A percentile compares a stretch with the other conserved stretches of the same genome.
phyloP scores from a whole-genome alignment of 1,140 invertebrate species.

The roundworm (Caenorhabditis elegans) region WBcel235 BX284605.5:13243001-13243500 shows the following conservation, averaged over 20 bases:
- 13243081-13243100: not conserved
- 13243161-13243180: not conserved
- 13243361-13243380: not conserved
- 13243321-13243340: slow-evolving; percentile 8
- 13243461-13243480: not conserved
- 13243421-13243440: slow-evolving; percentile 24
- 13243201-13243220: slow-evolving; percentile 29
- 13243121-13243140: not conserved
- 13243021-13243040: not conserved
- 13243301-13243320: not conserved
- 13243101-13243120: not conserved
- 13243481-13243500: not conserved
- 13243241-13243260: slow-evolving; percentile 18
- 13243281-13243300: not conserved
- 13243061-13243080: not conserved
- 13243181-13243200: slow-evolving; percentile 27
- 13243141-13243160: slow-evolving; percentile 16
- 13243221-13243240: not conserved
- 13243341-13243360: not conserved
- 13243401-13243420: not conserved
- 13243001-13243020: not conserved
- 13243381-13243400: not conserved
- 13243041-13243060: slow-evolving; percentile 21
- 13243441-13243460: slow-evolving; percentile 11
- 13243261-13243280: not conserved